Evolutionary conservation across 1,140 invertebrate species (phyloP).

Genomic region (Bombus pyrosoma): DNA sequence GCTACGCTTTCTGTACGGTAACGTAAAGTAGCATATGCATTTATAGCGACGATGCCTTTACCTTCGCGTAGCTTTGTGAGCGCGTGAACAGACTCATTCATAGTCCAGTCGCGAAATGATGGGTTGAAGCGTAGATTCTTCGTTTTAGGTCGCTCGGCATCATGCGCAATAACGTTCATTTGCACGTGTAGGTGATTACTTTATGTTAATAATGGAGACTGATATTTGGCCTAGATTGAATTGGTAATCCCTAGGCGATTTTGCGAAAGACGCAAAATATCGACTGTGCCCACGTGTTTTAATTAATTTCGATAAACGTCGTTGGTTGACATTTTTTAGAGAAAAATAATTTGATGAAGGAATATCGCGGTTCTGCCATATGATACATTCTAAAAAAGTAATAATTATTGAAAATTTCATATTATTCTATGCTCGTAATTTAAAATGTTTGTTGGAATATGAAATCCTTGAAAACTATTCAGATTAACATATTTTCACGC

Average conservation of each 20-base stretch:
- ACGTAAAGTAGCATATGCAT: background rate
- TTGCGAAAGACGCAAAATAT: background rate
- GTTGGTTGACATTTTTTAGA: background rate
- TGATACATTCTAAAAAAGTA: too few relatives aligned
- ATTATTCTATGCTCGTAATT: too few relatives aligned
- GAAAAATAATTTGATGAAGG: background rate
- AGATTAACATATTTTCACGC: background rate
- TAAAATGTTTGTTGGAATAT: background rate
- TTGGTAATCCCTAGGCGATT: background rate
- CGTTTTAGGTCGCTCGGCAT: slow-evolving; percentile 14
- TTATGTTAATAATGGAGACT: background rate
- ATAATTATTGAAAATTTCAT: background rate
- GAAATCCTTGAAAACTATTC: background rate
- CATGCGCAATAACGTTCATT: slow-evolving; percentile 7
- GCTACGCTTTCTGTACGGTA: background rate
- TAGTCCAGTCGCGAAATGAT: slow-evolving; percentile 19
- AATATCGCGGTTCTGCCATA: too few relatives aligned
- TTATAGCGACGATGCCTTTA: background rate
- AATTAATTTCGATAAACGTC: background rate
- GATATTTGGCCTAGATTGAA: slow-evolving; percentile 5
- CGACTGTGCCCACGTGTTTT: background rate
- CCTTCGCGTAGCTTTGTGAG: background rate
- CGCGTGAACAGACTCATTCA: slow-evolving; percentile 1
- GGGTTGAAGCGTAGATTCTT: slow-evolving; percentile 18
- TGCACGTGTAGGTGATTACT: slow-evolving; percentile 9